A percentile compares a stretch with the other conserved stretches of the same genome.
Evolutionary conservation across 2,113 vertebrate species (phyloP).

Genomic region (Neogobius melanostomus): DNA sequence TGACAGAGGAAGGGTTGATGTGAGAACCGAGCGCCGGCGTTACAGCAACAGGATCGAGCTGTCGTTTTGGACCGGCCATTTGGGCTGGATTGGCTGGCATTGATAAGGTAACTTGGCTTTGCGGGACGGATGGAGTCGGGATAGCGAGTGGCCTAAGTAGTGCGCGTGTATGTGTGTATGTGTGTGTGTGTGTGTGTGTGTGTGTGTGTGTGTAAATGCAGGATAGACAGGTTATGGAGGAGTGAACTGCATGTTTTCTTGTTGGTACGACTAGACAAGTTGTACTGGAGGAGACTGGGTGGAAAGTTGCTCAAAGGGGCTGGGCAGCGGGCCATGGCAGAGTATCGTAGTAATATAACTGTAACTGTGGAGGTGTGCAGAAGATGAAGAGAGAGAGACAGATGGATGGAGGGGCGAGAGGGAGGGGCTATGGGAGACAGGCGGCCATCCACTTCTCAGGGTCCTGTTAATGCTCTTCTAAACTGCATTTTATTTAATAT

Average conservation of each 20-base stretch:
- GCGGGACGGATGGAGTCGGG: conserved; percentile 8
- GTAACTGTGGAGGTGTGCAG: conserved; percentile 28
- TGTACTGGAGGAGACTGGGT: conserved; percentile 38
- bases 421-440: conserved; percentile 46
- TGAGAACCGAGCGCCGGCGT: conserved; percentile 57
- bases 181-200: neutral
- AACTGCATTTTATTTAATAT: neutral
- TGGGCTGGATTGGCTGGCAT: conserved; percentile 46
- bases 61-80: conserved; percentile 27
- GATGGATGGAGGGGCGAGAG: conserved; percentile 37
- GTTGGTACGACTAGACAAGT: conserved; percentile 10
- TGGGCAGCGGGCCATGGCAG: conserved; percentile 16
- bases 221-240: neutral
- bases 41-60: conserved; percentile 6
- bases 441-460: conserved; percentile 4
- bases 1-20: conserved; percentile 73
- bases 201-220: neutral
- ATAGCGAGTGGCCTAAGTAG: conserved; percentile 18
- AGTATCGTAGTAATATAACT: conserved; percentile 30
- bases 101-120: conserved; percentile 59
- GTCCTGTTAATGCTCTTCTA: conserved; percentile 13
- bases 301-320: conserved; percentile 28
- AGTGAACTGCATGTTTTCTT: neutral
- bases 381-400: conserved; percentile 19
- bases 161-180: neutral